Conservation (phyloP, 2,797 vertebrate genomes). For the Rhyacichthys aspro region DNA sequence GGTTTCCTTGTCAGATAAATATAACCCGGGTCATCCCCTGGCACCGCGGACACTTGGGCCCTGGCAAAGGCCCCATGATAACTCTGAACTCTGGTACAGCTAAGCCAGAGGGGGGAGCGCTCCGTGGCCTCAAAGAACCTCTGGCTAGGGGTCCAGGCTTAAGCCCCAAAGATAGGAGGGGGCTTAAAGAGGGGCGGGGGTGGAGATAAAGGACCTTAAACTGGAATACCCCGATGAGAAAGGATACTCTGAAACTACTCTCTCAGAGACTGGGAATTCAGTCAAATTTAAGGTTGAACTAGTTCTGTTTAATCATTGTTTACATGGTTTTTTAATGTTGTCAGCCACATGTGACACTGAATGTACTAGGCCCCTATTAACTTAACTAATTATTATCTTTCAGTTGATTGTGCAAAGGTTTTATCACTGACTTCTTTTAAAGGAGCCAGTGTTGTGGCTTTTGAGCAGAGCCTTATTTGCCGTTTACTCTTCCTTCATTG, state of each 20-base stretch:
- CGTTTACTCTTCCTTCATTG: no score
- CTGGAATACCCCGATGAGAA: constrained; percentile 46
- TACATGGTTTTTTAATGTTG: no score
- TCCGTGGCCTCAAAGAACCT: constrained; percentile 76
- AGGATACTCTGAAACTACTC: constrained; percentile 2
- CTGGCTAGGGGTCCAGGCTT: constrained; percentile 68
- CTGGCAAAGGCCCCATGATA: constrained; percentile 75
- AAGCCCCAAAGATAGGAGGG: constrained; percentile 64
- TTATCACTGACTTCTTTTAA: no score
- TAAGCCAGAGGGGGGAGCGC: constrained; percentile 49
- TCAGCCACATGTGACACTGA: no score
- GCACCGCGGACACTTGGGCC: constrained; percentile 60
- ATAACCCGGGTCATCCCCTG: constrained; percentile 79
- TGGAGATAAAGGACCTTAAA: constrained; percentile 64
- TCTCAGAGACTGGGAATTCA: no score
- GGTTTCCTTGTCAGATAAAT: constrained; percentile 82
- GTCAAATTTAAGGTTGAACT: no score
- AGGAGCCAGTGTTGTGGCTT: no score
- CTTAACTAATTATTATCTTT: no score
- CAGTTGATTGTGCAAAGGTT: no score
- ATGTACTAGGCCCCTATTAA: no score
- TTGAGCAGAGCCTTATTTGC: no score
- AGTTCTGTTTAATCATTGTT: no score
- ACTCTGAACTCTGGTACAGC: constrained; percentile 74
- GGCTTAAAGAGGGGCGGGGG: constrained; percentile 11